A percentile compares a stretch with the other conserved stretches of the same genome.
Evolutionary conservation across 2,113 vertebrate genomes (phyloP).

Genomic region (Odontophorus gujanensis): DNA sequence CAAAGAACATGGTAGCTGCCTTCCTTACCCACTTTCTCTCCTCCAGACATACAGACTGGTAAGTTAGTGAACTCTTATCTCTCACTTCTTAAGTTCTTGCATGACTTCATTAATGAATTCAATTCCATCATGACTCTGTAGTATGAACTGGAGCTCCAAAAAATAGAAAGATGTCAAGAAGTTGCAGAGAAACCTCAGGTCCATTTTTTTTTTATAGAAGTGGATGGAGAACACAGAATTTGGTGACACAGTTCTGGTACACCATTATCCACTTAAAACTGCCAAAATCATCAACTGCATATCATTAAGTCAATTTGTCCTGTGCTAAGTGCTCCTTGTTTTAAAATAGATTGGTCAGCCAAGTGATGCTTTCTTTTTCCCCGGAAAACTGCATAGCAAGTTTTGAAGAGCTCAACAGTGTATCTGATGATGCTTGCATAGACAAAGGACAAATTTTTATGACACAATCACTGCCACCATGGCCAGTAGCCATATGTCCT

Average conservation of each 20-base stretch:
- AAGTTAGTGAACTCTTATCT: background rate
- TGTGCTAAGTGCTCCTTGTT: background rate
- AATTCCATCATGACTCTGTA: background rate
- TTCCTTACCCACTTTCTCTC: background rate
- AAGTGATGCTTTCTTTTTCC: background rate
- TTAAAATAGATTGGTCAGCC: background rate
- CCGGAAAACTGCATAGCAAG: background rate
- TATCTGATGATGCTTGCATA: background rate
- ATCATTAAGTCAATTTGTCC: background rate
- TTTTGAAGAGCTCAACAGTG: background rate
- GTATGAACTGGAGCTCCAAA: background rate
- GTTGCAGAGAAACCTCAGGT: background rate
- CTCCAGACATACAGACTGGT: background rate
- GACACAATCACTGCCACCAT: accelerated
- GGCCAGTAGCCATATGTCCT: no score
- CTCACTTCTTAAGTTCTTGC: background rate
- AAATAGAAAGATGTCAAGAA: background rate
- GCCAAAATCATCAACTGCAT: background rate
- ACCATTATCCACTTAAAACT: background rate
- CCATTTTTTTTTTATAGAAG: background rate
- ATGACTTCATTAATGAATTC: background rate
- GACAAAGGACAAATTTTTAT: background rate
- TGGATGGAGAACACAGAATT: background rate
- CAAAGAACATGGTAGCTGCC: background rate
- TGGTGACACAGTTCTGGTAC: background rate